Percentiles rank a stretch among this genome's conserved stretches.
Evolutionary conservation across 2,888 invertebrate species (phyloP).

Genomic region (Dryobotodes eremita): DNA sequence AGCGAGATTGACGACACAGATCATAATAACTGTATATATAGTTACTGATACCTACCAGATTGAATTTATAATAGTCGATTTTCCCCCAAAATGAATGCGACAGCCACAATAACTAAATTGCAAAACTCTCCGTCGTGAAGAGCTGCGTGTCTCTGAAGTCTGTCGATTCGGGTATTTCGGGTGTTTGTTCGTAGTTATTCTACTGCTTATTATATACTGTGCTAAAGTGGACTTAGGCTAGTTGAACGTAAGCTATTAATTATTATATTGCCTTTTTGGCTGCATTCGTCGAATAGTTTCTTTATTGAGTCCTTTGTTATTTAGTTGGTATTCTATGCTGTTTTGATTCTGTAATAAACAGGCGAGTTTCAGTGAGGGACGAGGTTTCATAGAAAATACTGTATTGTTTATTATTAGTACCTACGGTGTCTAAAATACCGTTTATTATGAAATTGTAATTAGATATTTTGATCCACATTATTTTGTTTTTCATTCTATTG

Average conservation of each 20-base stretch:
- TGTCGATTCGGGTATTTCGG: neutral
- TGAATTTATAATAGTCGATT: neutral
- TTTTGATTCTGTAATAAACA: slow-evolving; percentile 56
- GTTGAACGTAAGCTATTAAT: slow-evolving; percentile 81
- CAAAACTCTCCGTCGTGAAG: neutral
- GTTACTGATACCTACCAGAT: neutral
- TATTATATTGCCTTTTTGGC: slow-evolving; percentile 85
- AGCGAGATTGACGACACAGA: neutral
- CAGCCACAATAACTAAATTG: neutral
- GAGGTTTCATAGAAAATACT: slow-evolving; percentile 7
- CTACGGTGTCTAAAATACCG: neutral
- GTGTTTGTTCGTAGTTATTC: slow-evolving; percentile 2
- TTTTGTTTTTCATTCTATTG: neutral
- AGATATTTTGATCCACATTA: neutral
- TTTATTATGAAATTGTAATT: neutral
- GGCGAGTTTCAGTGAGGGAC: neutral
- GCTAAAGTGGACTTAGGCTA: slow-evolving; percentile 64
- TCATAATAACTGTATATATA: neutral
- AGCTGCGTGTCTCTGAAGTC: neutral
- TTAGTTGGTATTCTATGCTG: slow-evolving; percentile 61
- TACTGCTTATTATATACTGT: slow-evolving; percentile 16
- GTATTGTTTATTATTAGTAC: neutral
- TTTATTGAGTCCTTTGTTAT: slow-evolving; percentile 77
- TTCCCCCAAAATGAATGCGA: neutral
- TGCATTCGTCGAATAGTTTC: slow-evolving; percentile 80